Conservation (phyloP, 1,140 invertebrate species). For the Heterodera carotae region DNA sequence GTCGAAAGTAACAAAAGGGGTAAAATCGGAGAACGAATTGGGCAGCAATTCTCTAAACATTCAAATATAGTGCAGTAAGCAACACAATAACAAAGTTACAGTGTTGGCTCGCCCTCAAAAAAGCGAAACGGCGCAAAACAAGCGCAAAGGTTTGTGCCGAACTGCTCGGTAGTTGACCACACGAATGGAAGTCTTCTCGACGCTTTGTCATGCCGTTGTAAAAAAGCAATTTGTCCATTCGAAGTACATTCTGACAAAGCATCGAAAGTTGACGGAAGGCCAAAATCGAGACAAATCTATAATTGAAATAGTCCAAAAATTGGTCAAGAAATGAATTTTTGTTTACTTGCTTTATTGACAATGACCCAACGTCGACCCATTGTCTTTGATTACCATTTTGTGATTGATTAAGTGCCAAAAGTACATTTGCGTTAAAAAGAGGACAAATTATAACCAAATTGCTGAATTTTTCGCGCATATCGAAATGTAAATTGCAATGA, state of each 20-base stretch:
- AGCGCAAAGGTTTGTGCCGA: background rate
- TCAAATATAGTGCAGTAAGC: no score
- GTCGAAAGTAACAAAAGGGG: background rate
- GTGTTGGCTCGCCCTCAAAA: background rate
- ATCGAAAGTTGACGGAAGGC: background rate
- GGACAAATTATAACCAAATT: background rate
- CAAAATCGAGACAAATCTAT: conserved; percentile 5
- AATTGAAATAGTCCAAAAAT: no score
- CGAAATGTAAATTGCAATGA: conserved; percentile 5
- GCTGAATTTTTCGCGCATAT: background rate
- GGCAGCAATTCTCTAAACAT: background rate
- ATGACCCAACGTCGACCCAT: no score
- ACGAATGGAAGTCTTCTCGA: background rate
- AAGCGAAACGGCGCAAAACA: background rate
- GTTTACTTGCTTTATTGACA: background rate
- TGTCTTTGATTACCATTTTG: background rate
- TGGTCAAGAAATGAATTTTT: background rate
- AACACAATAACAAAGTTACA: no score
- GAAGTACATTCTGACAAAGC: background rate
- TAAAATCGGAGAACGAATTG: background rate
- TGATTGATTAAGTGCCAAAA: no score
- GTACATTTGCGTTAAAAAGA: background rate
- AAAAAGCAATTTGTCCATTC: background rate
- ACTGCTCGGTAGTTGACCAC: background rate
- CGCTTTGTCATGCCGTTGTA: conserved; percentile 12